phyloP scores from a whole-genome alignment of 2,797 vertebrate species.

The Trematomus bernacchii region DNA sequence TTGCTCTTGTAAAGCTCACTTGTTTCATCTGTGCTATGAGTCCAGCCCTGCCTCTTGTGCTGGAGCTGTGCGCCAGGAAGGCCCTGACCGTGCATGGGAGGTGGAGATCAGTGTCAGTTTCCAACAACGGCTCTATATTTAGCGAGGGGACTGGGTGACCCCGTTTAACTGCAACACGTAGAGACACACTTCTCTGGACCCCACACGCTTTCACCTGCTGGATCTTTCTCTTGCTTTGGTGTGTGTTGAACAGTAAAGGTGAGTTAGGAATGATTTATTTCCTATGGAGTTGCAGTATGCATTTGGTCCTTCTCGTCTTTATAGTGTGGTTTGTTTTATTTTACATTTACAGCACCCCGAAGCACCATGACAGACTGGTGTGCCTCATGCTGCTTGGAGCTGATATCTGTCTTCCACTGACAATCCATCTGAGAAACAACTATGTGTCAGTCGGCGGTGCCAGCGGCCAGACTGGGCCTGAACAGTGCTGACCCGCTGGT shows the following conservation, averaged over 20 bases:
- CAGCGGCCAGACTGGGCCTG: constrained; percentile 63
- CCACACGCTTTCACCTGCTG: constrained; percentile 37
- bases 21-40: constrained; percentile 9
- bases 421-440: not conserved
- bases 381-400: constrained; percentile 3
- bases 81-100: constrained; percentile 43
- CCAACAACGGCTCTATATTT: constrained; percentile 80
- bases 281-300: not conserved
- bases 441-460: constrained; percentile 70
- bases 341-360: not conserved
- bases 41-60: constrained; percentile 35
- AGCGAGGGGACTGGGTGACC: constrained; percentile 57
- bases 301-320: constrained; percentile 1
- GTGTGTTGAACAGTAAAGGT: constrained; percentile 51
- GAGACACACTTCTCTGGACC: constrained; percentile 39
- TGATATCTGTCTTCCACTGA: constrained; percentile 21
- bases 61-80: constrained; percentile 40
- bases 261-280: constrained; percentile 50
- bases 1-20: not conserved
- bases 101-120: constrained; percentile 70
- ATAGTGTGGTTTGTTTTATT: not conserved
- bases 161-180: constrained; percentile 27
- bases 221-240: constrained; percentile 2
- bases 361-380: not conserved
- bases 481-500: constrained; percentile 79